Conservation (phyloP, 2,113 vertebrate genomes). For the Tetrax tetrax region DNA sequence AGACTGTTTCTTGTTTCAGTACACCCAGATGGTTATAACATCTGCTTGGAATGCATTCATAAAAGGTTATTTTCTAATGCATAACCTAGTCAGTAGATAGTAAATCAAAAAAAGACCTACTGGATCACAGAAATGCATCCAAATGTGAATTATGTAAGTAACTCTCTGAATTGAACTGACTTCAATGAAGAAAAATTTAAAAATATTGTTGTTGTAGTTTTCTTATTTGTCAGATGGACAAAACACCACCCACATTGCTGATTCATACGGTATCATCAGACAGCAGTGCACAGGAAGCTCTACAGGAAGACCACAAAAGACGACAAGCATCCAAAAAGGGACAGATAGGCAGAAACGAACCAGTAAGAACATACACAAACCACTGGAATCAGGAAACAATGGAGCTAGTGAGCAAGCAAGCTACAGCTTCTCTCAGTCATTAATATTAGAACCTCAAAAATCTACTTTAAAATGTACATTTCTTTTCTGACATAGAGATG, state of each 20-base stretch:
- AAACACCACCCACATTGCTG: slow-evolving; percentile 31
- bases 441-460: background rate
- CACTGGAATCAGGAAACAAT: background rate
- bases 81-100: background rate
- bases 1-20: background rate
- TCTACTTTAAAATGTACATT: background rate
- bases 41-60: background rate
- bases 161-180: background rate
- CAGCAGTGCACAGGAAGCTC: slow-evolving; percentile 34
- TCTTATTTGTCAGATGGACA: background rate
- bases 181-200: background rate
- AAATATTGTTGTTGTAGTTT: background rate
- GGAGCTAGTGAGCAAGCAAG: background rate
- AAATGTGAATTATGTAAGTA: background rate
- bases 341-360: background rate
- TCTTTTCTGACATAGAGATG: background rate
- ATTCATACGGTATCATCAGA: slow-evolving; percentile 26
- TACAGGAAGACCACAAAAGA: slow-evolving; percentile 52
- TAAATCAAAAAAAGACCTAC: background rate
- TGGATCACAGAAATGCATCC: background rate
- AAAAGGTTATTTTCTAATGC: background rate
- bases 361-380: background rate
- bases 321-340: background rate
- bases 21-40: background rate
- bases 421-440: background rate